Conservation (phyloP, 2,888 invertebrate genomes). For the Lasioglossum pauxillum region DNA sequence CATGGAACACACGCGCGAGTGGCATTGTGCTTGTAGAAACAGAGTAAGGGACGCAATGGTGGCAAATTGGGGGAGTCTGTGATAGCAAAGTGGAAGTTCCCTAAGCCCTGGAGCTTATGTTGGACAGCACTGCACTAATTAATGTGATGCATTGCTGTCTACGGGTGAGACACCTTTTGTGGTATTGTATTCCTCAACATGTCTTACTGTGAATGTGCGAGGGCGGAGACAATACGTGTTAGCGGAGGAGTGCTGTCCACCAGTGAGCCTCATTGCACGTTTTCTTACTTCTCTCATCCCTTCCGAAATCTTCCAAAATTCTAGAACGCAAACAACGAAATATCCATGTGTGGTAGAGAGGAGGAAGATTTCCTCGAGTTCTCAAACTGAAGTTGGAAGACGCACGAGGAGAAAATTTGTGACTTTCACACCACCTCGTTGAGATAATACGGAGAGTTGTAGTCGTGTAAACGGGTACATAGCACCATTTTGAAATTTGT, state of each 20-base stretch:
- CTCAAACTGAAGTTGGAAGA: background rate
- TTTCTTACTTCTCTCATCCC: background rate
- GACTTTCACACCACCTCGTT: background rate
- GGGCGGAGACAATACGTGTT: background rate
- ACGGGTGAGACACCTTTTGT: slow-evolving; percentile 7
- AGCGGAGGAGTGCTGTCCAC: background rate
- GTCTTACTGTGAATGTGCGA: background rate
- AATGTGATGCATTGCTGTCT: slow-evolving; percentile 15
- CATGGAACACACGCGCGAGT: background rate
- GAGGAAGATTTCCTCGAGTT: background rate
- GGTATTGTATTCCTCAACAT: slow-evolving; percentile 1
- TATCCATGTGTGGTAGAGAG: background rate
- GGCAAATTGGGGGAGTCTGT: background rate
- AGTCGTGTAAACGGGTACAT: background rate
- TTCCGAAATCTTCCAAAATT: background rate
- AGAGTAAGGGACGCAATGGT: slow-evolving; percentile 9
- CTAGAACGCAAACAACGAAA: background rate
- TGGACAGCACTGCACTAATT: slow-evolving; percentile 11
- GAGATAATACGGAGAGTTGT: background rate
- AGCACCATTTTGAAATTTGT: background rate
- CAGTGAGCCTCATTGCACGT: background rate
- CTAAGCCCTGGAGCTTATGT: slow-evolving; percentile 12
- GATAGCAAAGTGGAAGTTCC: slow-evolving; percentile 7
- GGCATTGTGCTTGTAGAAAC: slow-evolving; percentile 2
- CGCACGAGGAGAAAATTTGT: background rate